Evolutionary conservation across 2,113 vertebrate genomes (phyloP).

Genomic region (Ptilorrhoa leucosticta): DNA sequence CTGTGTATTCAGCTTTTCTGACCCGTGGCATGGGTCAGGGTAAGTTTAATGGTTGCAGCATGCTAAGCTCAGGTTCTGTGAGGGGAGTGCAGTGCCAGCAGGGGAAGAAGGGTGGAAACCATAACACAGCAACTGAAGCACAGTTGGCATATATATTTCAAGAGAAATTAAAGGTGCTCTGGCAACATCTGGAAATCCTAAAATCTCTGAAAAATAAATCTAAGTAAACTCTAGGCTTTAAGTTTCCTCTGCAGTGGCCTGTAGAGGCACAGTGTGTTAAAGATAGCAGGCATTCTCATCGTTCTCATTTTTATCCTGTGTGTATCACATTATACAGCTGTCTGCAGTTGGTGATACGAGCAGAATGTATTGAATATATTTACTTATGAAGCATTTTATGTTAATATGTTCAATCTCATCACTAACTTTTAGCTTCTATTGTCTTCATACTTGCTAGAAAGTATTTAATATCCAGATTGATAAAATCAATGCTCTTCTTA

Average conservation of each 20-base stretch:
- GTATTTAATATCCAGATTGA: neutral
- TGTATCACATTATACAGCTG: neutral
- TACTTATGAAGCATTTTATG: neutral
- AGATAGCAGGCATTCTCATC: neutral
- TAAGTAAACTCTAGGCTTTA: neutral
- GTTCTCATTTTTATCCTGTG: neutral
- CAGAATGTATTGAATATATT: neutral
- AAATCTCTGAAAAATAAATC: neutral
- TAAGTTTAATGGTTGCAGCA: neutral
- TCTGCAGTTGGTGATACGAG: neutral
- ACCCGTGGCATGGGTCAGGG: neutral
- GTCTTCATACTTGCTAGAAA: neutral
- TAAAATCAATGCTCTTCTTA: neutral
- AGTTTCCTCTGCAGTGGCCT: neutral
- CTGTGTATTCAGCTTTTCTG: neutral
- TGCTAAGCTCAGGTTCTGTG: neutral
- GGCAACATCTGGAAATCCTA: neutral
- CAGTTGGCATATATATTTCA: neutral
- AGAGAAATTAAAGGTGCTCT: neutral
- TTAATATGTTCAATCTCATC: neutral
- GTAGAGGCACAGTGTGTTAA: neutral
- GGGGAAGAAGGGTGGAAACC: neutral
- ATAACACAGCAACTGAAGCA: neutral
- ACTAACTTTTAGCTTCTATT: neutral
- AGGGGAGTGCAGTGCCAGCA: neutral